These are phyloP conservation scores for Hyles vespertilio DNA, from an alignment of 1,140 invertebrate genomes.

Conservation along the genomic window DNA sequence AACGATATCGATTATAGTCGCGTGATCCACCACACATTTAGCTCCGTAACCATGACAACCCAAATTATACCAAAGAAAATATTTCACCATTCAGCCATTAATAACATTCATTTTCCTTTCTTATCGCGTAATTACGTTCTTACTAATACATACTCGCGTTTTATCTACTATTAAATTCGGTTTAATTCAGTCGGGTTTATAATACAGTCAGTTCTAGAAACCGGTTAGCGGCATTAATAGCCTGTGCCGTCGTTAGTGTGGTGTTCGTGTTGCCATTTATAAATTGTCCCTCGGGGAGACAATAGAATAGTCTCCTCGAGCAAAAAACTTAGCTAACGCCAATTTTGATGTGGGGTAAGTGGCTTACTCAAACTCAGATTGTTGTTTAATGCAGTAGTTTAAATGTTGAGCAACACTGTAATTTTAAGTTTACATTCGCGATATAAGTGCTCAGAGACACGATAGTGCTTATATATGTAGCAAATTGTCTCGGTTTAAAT, in stretches of 20 bases:
- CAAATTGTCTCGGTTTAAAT: not conserved
- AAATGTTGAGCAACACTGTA: conserved; percentile 17
- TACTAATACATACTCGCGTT: not conserved
- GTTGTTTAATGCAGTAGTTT: conserved; percentile 15
- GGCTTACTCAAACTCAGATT: conserved; percentile 22
- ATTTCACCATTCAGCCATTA: not conserved
- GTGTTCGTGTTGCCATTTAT: conserved; percentile 34
- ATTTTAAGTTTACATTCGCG: too few species aligned
- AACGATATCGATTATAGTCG: conserved; percentile 5
- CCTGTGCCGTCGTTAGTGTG: conserved; percentile 12
- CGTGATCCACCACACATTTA: conserved; percentile 1
- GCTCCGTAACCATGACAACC: conserved; percentile 3
- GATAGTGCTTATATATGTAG: too few species aligned
- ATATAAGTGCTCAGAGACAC: too few species aligned
- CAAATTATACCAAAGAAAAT: not conserved
- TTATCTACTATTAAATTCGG: not conserved
- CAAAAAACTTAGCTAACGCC: conserved; percentile 31
- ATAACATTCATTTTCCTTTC: conserved; percentile 8
- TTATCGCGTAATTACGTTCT: not conserved
- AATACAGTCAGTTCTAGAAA: not conserved
- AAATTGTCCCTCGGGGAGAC: conserved; percentile 48
- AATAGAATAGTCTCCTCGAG: conserved; percentile 31
- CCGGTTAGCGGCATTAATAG: not conserved
- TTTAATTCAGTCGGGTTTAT: not conserved
- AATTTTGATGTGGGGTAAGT: conserved; percentile 43